Evolutionary conservation across 2,113 vertebrate species (phyloP).

Genomic region (Leucoraja erinaceus): DNA sequence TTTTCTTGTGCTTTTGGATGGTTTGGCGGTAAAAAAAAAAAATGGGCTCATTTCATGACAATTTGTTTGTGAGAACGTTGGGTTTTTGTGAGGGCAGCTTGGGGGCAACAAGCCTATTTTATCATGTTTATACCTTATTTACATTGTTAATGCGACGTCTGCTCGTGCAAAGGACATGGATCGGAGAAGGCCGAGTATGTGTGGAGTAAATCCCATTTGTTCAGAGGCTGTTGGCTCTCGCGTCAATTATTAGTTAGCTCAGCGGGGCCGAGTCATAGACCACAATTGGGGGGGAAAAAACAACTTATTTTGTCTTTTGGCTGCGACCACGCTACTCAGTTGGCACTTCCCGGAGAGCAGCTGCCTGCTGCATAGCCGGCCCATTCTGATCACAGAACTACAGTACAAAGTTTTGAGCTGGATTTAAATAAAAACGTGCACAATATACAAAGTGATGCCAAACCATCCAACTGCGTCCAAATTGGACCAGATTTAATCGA

Average conservation of each 20-base stretch:
- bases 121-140: background rate
- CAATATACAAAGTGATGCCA: background rate
- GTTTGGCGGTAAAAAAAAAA: too few relatives aligned
- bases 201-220: background rate
- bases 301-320: too few relatives aligned
- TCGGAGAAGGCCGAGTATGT: background rate
- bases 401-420: background rate
- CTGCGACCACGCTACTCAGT: too few relatives aligned
- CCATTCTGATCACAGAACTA: background rate
- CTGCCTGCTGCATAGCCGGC: background rate
- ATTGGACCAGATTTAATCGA: background rate
- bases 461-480: background rate
- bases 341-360: background rate
- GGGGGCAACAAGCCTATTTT: background rate
- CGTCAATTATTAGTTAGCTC: background rate
- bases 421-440: background rate
- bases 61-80: background rate
- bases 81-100: background rate
- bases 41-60: background rate
- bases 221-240: background rate
- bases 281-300: too few relatives aligned
- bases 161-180: background rate
- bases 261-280: background rate
- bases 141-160: background rate
- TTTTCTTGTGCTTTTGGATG: background rate